Evolutionary conservation across 1,140 invertebrate species (phyloP).

Genomic region (Pachypeltis micranthus): DNA sequence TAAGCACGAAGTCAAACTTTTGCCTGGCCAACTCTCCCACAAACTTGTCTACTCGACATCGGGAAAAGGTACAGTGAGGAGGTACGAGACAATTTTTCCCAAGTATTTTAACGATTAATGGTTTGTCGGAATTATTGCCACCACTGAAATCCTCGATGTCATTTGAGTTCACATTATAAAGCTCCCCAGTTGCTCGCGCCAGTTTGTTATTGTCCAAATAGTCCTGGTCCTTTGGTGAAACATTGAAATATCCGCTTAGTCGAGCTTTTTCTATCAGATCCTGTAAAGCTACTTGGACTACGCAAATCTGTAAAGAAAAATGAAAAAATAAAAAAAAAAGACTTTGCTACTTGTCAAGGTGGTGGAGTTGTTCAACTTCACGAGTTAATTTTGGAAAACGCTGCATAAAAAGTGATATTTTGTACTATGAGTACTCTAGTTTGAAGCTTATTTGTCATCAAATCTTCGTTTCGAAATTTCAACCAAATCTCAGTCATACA

Average conservation of each 20-base stretch:
- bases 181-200: conserved; percentile 12
- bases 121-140: conserved; percentile 14
- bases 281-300: conserved; percentile 11
- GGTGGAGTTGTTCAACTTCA: no score
- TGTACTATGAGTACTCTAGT: no score
- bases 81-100: conserved; percentile 31
- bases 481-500: no score
- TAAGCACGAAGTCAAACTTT: conserved; percentile 64
- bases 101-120: conserved; percentile 15
- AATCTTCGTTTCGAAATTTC: no score
- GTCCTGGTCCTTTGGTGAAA: conserved; percentile 3
- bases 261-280: conserved; percentile 6
- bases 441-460: no score
- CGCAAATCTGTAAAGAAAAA: conserved; percentile 16
- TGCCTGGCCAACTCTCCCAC: conserved; percentile 31
- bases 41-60: conserved; percentile 37
- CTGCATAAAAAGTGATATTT: no score
- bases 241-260: conserved; percentile 1
- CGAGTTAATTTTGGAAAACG: no score
- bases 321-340: no score
- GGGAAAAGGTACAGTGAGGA: conserved; percentile 39
- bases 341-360: no score
- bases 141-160: conserved; percentile 10
- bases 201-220: conserved; percentile 18
- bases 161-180: background rate